Base-by-base conservation (phyloP, 2,113 vertebrate genomes). In the Dipodomys spectabilis region DNA sequence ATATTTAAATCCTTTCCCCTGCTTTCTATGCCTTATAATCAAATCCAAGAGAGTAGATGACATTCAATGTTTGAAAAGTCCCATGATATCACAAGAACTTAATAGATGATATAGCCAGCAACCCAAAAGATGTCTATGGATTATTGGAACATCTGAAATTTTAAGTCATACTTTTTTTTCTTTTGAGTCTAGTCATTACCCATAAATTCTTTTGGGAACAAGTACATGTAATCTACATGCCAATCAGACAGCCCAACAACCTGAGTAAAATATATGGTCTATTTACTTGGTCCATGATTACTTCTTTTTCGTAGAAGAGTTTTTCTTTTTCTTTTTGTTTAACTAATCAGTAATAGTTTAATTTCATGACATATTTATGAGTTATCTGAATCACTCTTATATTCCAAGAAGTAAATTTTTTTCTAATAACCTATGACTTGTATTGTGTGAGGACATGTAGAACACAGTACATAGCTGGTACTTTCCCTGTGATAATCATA, bases 191-290 rank as follows among this genome's bases (percentile, higher is more conserved):
- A 82, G 27, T 73, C 11, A 89, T 5, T 73, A 35, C 3, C 35
- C 91, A 9, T 94, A 74, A 75, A 64, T 92, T 79, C 16, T 62
- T 13, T 35, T 27, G 27, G 7, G 89, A 90, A 62, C 85, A 83
- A 86, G 15, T 49, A 79, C 35, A 80, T 71, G 32, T 74, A 69
- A 28, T 5, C 35, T 64, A 18, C 57, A 67, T 80, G 74, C 45
- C 88, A 86, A 18, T 35, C 67, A 78, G 72, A n/a, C 6, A 74
- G 65, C 10, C 62, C 86, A 49, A 60, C 20, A 39, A 57, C n/a
- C 39, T 1, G 19, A 30, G 6, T 44, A 62, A 88, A 67, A 64
- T 75, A 57, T 27, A 30, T 49, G 49, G 12, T 32, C 62, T 68
- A 64, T 82, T 79, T 82, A 32, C 57, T 88, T 92, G 9, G 44